These are phyloP conservation scores for Betta splendens DNA, from an alignment of 2,797 vertebrate species.

Conservation along the genomic window DNA sequence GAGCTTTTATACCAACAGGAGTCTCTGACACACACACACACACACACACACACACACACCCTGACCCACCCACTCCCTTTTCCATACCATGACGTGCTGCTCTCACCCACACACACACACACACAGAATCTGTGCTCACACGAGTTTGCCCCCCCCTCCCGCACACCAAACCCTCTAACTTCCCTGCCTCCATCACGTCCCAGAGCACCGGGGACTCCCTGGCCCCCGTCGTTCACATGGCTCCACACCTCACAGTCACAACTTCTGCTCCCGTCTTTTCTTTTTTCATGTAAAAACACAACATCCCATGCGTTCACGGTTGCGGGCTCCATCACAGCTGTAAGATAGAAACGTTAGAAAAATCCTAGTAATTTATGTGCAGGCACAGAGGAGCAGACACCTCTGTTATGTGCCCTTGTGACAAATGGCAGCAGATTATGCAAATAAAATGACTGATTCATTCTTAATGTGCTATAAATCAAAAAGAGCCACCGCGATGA, in stretches of 20 bases:
- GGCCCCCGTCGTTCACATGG: constrained; percentile 7
- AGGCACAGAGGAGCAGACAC: not conserved
- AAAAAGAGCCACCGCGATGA: constrained; percentile 1
- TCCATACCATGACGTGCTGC: constrained; percentile 52
- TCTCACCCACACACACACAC: constrained; percentile 50
- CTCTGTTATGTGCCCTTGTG: not conserved
- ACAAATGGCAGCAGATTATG: constrained; percentile 5
- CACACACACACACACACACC: constrained; percentile 45
- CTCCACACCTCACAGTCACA: not conserved
- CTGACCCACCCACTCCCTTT: constrained; percentile 53
- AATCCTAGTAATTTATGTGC: too few species aligned
- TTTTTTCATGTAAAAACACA: not conserved
- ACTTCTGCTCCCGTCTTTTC: not conserved
- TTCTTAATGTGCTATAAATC: constrained; percentile 16
- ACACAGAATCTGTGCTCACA: too few species aligned
- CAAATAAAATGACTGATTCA: not conserved
- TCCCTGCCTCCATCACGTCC: constrained; percentile 68
- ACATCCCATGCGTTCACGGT: not conserved
- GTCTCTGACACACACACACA: constrained; percentile 46
- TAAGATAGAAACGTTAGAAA: too few species aligned
- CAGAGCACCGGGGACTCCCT: constrained; percentile 64
- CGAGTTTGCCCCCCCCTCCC: constrained; percentile 41
- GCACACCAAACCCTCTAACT: constrained; percentile 19
- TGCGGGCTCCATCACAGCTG: not conserved
- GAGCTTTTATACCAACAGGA: constrained; percentile 88